These are phyloP conservation scores for Yponomeuta sedellus DNA, from an alignment of 2,888 invertebrate genomes.

Conservation along the genomic window DNA sequence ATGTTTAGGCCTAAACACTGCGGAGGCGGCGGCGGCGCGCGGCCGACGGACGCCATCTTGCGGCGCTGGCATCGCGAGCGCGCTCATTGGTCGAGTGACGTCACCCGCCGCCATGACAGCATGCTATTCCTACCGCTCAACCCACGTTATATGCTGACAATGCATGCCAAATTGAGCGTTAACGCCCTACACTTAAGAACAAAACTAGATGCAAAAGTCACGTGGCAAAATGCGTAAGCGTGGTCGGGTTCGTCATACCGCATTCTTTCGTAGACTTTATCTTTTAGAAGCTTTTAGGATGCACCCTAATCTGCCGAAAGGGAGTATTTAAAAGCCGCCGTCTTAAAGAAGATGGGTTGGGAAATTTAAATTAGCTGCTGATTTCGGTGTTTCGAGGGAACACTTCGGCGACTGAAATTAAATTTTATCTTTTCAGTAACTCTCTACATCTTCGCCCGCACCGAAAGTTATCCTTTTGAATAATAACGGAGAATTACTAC, in stretches of 20 bases:
- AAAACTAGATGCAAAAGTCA: not conserved
- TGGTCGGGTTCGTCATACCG: slow-evolving; percentile 45
- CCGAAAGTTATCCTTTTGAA: not conserved
- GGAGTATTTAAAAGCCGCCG: slow-evolving; percentile 63
- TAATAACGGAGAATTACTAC: not conserved
- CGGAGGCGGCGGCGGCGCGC: slow-evolving; percentile 58
- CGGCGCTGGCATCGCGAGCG: slow-evolving; percentile 68
- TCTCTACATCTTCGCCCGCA: not conserved
- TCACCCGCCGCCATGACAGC: slow-evolving; percentile 69
- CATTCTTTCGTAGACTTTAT: slow-evolving; percentile 69
- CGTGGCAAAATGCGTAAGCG: not conserved
- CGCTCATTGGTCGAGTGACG: slow-evolving; percentile 73
- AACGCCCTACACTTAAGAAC: not conserved
- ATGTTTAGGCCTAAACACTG: slow-evolving; percentile 68
- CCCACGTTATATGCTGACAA: slow-evolving; percentile 29
- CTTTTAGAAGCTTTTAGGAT: slow-evolving; percentile 70
- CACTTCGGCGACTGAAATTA: slow-evolving; percentile 19
- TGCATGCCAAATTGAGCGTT: not conserved
- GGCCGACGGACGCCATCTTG: slow-evolving; percentile 71
- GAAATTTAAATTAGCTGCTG: slow-evolving; percentile 66
- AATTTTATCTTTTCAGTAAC: slow-evolving; percentile 9
- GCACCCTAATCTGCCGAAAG: slow-evolving; percentile 67
- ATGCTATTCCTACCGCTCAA: slow-evolving; percentile 58
- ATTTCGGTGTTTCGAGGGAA: slow-evolving; percentile 35
- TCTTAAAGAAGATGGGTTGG: slow-evolving; percentile 55